Evolutionary conservation across 2,888 invertebrate genomes (phyloP), one percentile per base, ranked within the genome.

Genomic region (Synergus itoensis): DNA sequence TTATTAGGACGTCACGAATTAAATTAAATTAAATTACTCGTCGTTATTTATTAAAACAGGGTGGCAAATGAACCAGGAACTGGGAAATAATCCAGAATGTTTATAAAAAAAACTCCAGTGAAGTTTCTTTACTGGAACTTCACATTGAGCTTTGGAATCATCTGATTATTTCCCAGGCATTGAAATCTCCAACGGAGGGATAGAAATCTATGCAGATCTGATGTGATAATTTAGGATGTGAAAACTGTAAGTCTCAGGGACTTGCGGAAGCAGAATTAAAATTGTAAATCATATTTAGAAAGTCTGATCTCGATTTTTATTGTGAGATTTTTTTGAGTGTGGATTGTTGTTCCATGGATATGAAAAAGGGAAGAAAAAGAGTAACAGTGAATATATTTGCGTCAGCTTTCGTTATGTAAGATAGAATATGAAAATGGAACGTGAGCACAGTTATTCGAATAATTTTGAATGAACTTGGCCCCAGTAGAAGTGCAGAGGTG

Each of bases 391-490:
- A 65, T 16, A 64, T 21, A n/a, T 14, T 18, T 18, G 65, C 67
- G 16, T 45, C 48, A 28, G 21, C 36, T 28, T 73, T 48, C n/a
- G 12, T 73, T 36, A 73, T 53, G 16, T 18, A 53, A 73, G 36
- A 9, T 73, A 3, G 45, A 73, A 53, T 53, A 4, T 53, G 48
- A 73, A 36, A 53, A 73, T 73, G 69, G 69, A 73, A 53, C 53
- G 11, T 28, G 36, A 16, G 16, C 36, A 69, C 69, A 73, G 73
- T 73, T 73, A 73, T 73, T 36, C n/a, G 40, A 36, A 73, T 53
- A 53, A 73, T 73, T 73, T 48, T 53, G 36, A 73, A 73, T 73
- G 73, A 53, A 40, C 73, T 73, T 73, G 73, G 53, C n/a, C 36
- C 73, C 48, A 36, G 53, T 73, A 28, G 53, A 36, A 45, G 53